Conservation (phyloP, 1,140 invertebrate genomes). For the Trachymyrmex septentrionalis region DNA sequence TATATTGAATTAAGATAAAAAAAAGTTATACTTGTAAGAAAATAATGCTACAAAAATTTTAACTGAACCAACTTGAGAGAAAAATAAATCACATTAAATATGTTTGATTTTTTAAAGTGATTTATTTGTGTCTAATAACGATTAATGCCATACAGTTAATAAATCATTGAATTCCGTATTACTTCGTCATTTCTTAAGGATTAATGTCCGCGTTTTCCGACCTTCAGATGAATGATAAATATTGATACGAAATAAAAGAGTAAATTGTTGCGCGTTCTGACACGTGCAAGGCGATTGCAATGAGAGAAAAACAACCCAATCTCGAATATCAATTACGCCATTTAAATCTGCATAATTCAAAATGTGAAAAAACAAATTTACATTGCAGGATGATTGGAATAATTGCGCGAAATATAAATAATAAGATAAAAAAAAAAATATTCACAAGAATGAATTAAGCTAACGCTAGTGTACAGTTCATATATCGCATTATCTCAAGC, state of each 20-base stretch:
- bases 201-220: background rate
- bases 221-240: background rate
- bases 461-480: background rate
- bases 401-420: slow-evolving; percentile 26
- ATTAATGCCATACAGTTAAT: background rate
- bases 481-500: background rate
- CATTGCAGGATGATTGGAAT: slow-evolving; percentile 36
- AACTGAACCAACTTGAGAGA: background rate
- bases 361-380: slow-evolving; percentile 38
- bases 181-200: background rate
- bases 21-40: background rate
- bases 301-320: slow-evolving; percentile 50
- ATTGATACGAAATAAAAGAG: slow-evolving; percentile 1
- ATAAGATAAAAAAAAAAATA: slow-evolving; percentile 35
- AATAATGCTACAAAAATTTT: background rate
- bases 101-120: too few species aligned
- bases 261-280: background rate
- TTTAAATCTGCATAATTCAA: slow-evolving; percentile 46
- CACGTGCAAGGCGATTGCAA: background rate
- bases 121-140: background rate
- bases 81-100: background rate
- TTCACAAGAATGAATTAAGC: background rate
- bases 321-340: slow-evolving; percentile 38
- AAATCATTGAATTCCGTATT: slow-evolving; percentile 20
- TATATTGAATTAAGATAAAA: background rate